Evolutionary conservation across 2,888 invertebrate genomes (phyloP), one percentile per base, ranked within the genome.

Genomic region (Caradrina kadenii): DNA sequence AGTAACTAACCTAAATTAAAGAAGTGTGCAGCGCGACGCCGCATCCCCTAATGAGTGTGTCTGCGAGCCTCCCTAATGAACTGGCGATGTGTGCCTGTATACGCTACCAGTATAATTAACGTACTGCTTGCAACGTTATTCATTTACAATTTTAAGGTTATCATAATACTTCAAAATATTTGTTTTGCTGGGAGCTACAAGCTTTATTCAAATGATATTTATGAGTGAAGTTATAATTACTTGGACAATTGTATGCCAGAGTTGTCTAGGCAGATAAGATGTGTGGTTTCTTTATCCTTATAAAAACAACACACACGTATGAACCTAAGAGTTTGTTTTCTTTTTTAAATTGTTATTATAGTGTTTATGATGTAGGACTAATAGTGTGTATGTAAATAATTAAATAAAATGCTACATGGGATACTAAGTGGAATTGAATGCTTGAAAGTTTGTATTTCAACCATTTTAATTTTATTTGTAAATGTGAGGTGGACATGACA

Each of bases 31-130:
- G 75, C 64, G 21, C 35, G 49, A 19, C 49, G 64, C 54, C 66
- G 72, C 80, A 63, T 79, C 72, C 76, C 68, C 53, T 83, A 82
- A 84, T 84, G 83, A 83, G 83, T 68, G 83, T 78, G 65, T 69
- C 70, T 42, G 72, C 61, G 69, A 69, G 80, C 76, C 71, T 65
- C 75, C 63, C 85, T 85, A 84, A 84, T 81, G 83, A 84, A 79
- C 85, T 81, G 63, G 73, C 79, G 71, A 83, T 83, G 83, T 84
- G 63, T 66, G 22, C 60, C 22, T 52, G 21, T 59, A 69, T 52
- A 26, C 59, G 22, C 50, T 26, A 21, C 58, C 70, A 65, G 65
- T 70, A 67, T 69, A 71, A 68, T 79, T 76, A 76, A 63, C 74
- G 69, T 72, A 54, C 71, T 69, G 55, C 45, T 56, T 50, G 53